Evolutionary conservation across 2,888 invertebrate genomes (phyloP).

Genomic region (Selenia dentaria): DNA sequence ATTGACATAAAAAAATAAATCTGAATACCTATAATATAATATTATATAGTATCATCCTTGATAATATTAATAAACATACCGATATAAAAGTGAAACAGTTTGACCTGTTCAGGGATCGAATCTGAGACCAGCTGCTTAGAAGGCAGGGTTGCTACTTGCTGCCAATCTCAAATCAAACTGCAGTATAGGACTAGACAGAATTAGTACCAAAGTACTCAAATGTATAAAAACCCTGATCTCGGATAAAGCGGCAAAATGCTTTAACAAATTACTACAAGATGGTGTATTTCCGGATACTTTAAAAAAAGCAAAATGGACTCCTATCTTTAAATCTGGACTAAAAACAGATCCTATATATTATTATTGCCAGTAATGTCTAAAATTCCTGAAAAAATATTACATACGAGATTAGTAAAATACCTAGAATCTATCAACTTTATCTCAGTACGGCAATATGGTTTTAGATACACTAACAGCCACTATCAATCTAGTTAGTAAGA

Average conservation of each 20-base stretch:
- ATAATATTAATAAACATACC: too few relatives aligned
- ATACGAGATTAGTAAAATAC: not conserved
- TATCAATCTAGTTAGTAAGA: not conserved
- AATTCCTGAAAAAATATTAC: not conserved
- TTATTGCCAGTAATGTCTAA: not conserved
- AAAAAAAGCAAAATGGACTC: not conserved
- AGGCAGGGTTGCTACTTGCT: too few relatives aligned
- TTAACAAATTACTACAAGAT: not conserved
- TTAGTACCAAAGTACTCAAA: constrained; percentile 1
- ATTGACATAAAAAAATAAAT: too few relatives aligned
- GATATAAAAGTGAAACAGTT: too few relatives aligned
- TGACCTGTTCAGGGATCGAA: too few relatives aligned
- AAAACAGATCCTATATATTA: not conserved
- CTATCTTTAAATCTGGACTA: not conserved
- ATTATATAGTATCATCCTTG: too few relatives aligned
- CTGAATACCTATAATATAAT: too few relatives aligned
- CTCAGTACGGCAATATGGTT: not conserved
- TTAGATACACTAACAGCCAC: too few relatives aligned
- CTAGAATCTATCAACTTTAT: not conserved
- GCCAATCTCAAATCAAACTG: not conserved
- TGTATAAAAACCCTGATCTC: not conserved
- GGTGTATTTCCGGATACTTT: not conserved
- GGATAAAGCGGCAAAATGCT: too few relatives aligned
- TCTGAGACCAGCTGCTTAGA: too few relatives aligned
- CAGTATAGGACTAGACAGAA: not conserved